Evolutionary conservation across 2,113 vertebrate genomes (phyloP).

Genomic region (Nothoprocta pentlandii): DNA sequence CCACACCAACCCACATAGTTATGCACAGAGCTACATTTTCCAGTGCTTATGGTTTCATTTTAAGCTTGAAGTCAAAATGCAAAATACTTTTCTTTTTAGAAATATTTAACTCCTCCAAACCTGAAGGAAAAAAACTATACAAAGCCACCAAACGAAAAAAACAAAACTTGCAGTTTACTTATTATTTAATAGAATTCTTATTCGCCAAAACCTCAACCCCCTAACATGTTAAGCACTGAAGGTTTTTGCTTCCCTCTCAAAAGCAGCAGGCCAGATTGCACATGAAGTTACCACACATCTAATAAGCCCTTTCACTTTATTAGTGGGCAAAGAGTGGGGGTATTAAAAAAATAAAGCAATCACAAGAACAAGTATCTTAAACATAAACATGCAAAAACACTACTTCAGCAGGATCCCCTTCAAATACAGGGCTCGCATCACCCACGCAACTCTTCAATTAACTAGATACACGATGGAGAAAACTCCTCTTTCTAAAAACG

Average conservation of each 20-base stretch:
- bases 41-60: background rate
- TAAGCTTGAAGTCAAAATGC: background rate
- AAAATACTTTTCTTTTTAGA: background rate
- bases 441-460: background rate
- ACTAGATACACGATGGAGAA: background rate
- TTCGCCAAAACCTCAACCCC: background rate
- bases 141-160: no score
- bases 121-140: background rate
- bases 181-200: background rate
- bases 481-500: background rate
- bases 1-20: accelerated
- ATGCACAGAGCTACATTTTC: background rate
- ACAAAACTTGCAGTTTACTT: background rate
- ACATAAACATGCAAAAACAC: background rate
- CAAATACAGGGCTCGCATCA: background rate
- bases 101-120: background rate
- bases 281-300: background rate
- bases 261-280: background rate
- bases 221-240: background rate
- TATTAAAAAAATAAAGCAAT: background rate
- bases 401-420: background rate
- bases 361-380: background rate
- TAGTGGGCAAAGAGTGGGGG: background rate
- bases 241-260: background rate
- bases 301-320: background rate